Conservation (phyloP, 2,888 invertebrate species). For the Ethmia dodecea region DNA sequence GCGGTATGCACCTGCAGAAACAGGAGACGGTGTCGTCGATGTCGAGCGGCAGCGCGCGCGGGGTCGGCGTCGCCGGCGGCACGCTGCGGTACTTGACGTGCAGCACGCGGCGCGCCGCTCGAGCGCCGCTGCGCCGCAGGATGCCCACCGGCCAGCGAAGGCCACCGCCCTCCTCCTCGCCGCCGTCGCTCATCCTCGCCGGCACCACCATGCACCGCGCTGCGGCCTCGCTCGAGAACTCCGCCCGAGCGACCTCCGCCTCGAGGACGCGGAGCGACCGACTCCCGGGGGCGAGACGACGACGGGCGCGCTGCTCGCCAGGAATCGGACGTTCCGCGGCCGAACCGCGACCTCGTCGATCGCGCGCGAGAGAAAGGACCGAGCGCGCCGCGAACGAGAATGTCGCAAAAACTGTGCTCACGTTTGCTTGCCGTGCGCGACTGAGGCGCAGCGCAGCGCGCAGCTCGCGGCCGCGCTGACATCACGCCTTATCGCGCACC, state of each 20-base stretch:
- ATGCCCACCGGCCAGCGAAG: slow-evolving; percentile 53
- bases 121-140: slow-evolving; percentile 55
- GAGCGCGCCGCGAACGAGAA: slow-evolving; percentile 9
- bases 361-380: slow-evolving; percentile 6
- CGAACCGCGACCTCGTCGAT: too few relatives aligned
- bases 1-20: slow-evolving; percentile 83
- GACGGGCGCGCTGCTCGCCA: too few relatives aligned
- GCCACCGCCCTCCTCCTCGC: slow-evolving; percentile 44
- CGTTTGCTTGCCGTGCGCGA: slow-evolving; percentile 40
- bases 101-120: slow-evolving; percentile 51
- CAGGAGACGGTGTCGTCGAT: slow-evolving; percentile 86
- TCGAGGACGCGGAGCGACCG: slow-evolving; percentile 10
- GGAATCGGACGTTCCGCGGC: too few relatives aligned
- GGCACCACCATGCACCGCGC: neutral
- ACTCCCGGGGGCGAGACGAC: slow-evolving; percentile 8
- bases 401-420: slow-evolving; percentile 35
- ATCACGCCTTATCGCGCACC: slow-evolving; percentile 48
- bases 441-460: slow-evolving; percentile 21
- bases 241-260: too few relatives aligned
- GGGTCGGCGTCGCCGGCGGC: slow-evolving; percentile 32
- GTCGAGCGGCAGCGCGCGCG: slow-evolving; percentile 69
- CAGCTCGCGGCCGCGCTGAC: slow-evolving; percentile 33
- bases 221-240: neutral
- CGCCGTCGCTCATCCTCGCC: slow-evolving; percentile 12
- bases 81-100: slow-evolving; percentile 64